Percentiles rank a stretch among this genome's conserved stretches.
Evolutionary conservation across 2,113 vertebrate species (phyloP).

Genomic region (Delphinus delphis): DNA sequence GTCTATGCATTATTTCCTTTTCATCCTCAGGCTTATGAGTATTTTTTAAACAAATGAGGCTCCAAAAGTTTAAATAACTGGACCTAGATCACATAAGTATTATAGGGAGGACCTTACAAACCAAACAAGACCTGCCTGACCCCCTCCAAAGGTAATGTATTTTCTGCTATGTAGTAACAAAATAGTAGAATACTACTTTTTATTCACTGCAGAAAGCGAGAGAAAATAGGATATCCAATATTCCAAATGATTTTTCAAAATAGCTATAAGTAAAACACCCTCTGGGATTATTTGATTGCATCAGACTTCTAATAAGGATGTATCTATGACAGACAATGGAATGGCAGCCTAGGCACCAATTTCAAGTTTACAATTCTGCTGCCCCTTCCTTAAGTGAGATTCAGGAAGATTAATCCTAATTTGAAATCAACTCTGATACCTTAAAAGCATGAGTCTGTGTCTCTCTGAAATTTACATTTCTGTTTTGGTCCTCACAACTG

Average conservation of each 20-base stretch:
- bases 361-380: neutral
- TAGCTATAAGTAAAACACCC: neutral
- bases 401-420: neutral
- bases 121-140: neutral
- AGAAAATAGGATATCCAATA: neutral
- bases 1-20: neutral
- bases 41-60: neutral
- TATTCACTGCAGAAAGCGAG: neutral
- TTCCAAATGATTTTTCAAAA: conserved; percentile 10
- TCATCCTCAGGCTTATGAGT: neutral
- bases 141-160: neutral
- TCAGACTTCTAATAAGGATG: neutral
- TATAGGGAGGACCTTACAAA: neutral
- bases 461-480: conserved; percentile 6
- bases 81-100: neutral
- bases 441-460: neutral
- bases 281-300: neutral
- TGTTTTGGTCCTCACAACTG: neutral
- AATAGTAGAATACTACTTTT: neutral
- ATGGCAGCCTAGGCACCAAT: neutral
- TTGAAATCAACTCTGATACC: neutral
- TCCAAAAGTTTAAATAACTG: conserved; percentile 6
- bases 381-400: neutral
- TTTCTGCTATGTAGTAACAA: neutral
- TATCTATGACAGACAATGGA: neutral